Percentiles rank a stretch among this genome's conserved stretches.
These are phyloP conservation scores for Drosophila eugracilis DNA, from an alignment of 1,140 invertebrate genomes.

Conservation along the genomic window DNA sequence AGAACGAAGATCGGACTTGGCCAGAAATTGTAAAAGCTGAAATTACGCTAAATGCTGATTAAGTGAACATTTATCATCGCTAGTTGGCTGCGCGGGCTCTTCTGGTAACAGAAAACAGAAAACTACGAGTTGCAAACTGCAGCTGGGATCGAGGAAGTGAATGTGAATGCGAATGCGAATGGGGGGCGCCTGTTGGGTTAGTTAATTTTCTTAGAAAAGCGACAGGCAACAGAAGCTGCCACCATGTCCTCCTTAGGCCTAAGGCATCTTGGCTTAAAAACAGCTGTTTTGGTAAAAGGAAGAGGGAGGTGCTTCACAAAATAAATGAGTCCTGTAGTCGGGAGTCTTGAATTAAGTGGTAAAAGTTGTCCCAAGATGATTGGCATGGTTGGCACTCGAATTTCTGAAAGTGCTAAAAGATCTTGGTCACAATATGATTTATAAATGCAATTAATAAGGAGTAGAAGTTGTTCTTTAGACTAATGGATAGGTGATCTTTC, in stretches of 20 bases:
- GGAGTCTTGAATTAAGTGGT: slow-evolving; percentile 59
- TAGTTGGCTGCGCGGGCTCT: slow-evolving; percentile 48
- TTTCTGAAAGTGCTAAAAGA: neutral
- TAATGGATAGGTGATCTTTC: no score
- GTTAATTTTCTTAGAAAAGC: slow-evolving; percentile 80
- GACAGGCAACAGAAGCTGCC: slow-evolving; percentile 66
- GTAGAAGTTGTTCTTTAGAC: no score
- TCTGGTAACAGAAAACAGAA: slow-evolving; percentile 7
- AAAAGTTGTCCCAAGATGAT: slow-evolving; percentile 36
- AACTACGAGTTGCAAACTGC: slow-evolving; percentile 21
- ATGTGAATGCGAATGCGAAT: slow-evolving; percentile 47
- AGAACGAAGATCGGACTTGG: slow-evolving; percentile 33
- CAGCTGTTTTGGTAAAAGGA: slow-evolving; percentile 51
- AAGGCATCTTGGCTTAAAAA: slow-evolving; percentile 42
- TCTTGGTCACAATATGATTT: neutral
- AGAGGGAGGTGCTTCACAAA: neutral
- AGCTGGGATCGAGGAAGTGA: slow-evolving; percentile 66
- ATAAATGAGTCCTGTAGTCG: slow-evolving; percentile 42
- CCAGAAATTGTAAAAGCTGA: slow-evolving; percentile 78
- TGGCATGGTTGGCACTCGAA: neutral
- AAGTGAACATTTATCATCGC: slow-evolving; percentile 84
- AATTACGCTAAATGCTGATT: slow-evolving; percentile 85
- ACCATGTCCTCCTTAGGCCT: slow-evolving; percentile 21
- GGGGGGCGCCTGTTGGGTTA: slow-evolving; percentile 58
- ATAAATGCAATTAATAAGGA: no score